Evolutionary conservation across 1,140 invertebrate genomes (phyloP), one percentile per base, ranked within the genome.

Genomic region (Diprion similis): DNA sequence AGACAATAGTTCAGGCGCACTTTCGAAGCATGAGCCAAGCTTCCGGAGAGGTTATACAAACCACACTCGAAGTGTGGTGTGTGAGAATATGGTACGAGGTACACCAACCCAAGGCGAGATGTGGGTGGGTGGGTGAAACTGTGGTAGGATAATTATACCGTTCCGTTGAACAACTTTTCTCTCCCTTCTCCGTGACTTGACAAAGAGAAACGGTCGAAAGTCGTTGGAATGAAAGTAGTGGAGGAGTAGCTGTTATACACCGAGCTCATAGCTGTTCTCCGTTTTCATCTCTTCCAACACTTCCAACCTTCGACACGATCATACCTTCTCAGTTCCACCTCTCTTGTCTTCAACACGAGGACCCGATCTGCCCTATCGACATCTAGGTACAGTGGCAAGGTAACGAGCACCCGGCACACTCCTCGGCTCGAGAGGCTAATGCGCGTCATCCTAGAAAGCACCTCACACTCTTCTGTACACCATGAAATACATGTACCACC

Each of bases 351-450:
- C 72, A 65, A 74, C 74, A 68, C 76, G n/a, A 75, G 74, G 71
- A 75, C 71, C 46, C 69, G 78, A 80, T 83, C 82, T 85, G 83
- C 83, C 77, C 79, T 85, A 85, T 85, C 83, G 78, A 80, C 83
- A 85, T 85, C 83, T 83, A 24, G 9, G 46, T 15, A 6, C 11
- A 59, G n/a, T 59, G 51, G 24, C 24, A 59, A 17, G 51, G 51
- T 59, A 59, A 59, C 51, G 51, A 59, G 51, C 11, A 17, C 51
- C 51, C n/a, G 11, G 48, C 48, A n/a, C n/a, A n/a, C n/a, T 15
- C 10, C 48, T 51, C 48, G n/a, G 51, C n/a, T 59, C 51, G 51
- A 59, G 51, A 17, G 51, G 51, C 51, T 59, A 59, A 59, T 59
- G 51, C 51, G 51, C 24, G 24, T 37, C 24, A 37, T 37, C 24